Conservation (phyloP, 2,888 invertebrate genomes). For the Heteropelma amictum region DNA sequence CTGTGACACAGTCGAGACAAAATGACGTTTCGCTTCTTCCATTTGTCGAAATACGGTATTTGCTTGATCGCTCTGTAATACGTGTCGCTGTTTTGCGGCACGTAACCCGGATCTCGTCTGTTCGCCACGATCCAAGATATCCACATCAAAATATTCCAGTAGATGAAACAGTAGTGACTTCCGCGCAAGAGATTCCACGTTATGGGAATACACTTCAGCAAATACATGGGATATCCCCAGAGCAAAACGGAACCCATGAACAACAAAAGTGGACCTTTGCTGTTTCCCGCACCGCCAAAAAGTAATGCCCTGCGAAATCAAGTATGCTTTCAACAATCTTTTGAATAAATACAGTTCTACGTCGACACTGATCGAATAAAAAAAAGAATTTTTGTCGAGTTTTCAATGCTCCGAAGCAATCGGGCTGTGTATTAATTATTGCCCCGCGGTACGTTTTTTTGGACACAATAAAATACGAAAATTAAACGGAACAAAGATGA, state of each 20-base stretch:
- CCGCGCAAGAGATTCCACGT: constrained; percentile 93
- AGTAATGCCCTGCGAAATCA: constrained; percentile 84
- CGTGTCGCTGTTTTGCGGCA: constrained; percentile 92
- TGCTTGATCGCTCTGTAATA: constrained; percentile 94
- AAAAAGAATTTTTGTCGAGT: neutral
- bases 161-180: constrained; percentile 93
- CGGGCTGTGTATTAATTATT: no score
- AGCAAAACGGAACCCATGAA: constrained; percentile 91
- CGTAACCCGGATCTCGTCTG: constrained; percentile 92
- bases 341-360: no score
- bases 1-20: constrained; percentile 93
- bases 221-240: constrained; percentile 97
- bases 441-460: neutral
- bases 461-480: neutral
- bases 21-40: constrained; percentile 91
- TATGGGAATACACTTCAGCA: constrained; percentile 92
- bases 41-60: constrained; percentile 95
- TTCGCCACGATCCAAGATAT: constrained; percentile 94
- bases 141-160: constrained; percentile 96
- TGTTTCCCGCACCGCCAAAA: constrained; percentile 94
- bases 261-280: constrained; percentile 91
- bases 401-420: no score
- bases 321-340: constrained; percentile 55
- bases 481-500: neutral
- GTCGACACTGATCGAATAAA: no score